Percentiles rank a stretch among this genome's conserved stretches.
Evolutionary conservation across 30 jellyfish, hydroid and myxozoan genomes (phyloP).

Genomic region (Mastigias papua): DNA sequence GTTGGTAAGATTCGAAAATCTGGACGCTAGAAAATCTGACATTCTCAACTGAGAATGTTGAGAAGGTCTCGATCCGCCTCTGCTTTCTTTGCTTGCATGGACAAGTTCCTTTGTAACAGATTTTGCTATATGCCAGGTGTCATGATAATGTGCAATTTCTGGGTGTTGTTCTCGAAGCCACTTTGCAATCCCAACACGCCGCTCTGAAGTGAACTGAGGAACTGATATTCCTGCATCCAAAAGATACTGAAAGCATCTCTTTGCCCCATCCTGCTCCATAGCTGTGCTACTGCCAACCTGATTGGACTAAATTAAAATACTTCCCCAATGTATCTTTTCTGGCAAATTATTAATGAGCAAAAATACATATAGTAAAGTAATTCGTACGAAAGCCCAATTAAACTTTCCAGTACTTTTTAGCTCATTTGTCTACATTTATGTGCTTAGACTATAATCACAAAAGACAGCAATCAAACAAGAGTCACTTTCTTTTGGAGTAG

Average conservation of each 20-base stretch:
- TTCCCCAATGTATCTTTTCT: neutral
- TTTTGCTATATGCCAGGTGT: constrained; percentile 48
- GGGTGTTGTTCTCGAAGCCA: constrained; percentile 44
- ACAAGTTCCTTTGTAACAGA: constrained; percentile 11
- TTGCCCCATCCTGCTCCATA: constrained; percentile 29
- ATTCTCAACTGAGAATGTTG: no score
- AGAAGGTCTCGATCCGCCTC: no score
- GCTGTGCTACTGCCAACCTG: neutral
- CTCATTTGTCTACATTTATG: neutral
- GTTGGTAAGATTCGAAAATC: no score
- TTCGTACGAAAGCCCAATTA: neutral
- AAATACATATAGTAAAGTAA: neutral
- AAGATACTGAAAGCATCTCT: neutral
- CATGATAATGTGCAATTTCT: constrained; percentile 17
- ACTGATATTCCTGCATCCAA: neutral
- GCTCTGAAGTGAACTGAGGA: constrained; percentile 29
- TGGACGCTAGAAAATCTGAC: no score
- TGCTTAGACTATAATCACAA: neutral
- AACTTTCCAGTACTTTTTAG: neutral
- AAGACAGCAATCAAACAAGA: neutral
- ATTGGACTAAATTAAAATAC: neutral
- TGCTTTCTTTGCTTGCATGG: no score
- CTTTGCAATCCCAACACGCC: constrained; percentile 42
- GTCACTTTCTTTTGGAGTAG: neutral
- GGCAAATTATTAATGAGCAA: neutral